Base-by-base conservation (phyloP, 2,888 invertebrate genomes). In the Cerceris rybyensis region DNA sequence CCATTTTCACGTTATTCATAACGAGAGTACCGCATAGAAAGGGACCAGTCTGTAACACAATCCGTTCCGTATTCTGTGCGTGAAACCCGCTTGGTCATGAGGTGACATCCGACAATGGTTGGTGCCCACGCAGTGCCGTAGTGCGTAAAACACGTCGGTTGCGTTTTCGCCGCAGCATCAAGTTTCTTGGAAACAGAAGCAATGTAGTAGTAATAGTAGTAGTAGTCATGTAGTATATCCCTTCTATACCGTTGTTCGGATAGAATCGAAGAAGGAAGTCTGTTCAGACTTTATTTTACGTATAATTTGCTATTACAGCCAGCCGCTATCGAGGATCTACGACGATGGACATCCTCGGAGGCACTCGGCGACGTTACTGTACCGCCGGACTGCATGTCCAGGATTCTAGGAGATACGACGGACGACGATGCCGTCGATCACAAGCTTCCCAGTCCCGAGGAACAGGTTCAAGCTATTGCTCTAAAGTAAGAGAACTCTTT, bases 371-470 rank as follows among this genome's bases (percentile, higher is more conserved):
- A 97, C 91, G 94, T 97, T 79, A 97, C 97, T 41, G 96, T 96
- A 66, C 94, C 96, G 46, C 96, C 97, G 66, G 96, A 97, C 91
- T 95, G 96, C 83, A 95, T 96, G 82, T 95, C 96, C 90, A 94
- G 96, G 85, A 96, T 96, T 88, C 92, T 93, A 49, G 93, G 93
- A 68, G 90, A 93, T 64, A 90, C 93, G 13, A 94, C 95, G 2
- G 95, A 95, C 87, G 94, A 94, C 85, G 96, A 96, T 91, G 96
- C 95, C 85, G 95, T 97, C 87, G 97, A 97, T 93, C 97, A 97
- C 93, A 95, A 96, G 92, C 94, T 97, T 89, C 97, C 97, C 61
- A 97, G 97, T 83, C 97, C 97, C 50, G 97, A 97, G 92, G 97
- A 97, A 93, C 97, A 97, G 93, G 94, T 96, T 84, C 95, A 96